Base-by-base conservation (phyloP, 1,140 invertebrate genomes). In the Coelopa frigida region DNA sequence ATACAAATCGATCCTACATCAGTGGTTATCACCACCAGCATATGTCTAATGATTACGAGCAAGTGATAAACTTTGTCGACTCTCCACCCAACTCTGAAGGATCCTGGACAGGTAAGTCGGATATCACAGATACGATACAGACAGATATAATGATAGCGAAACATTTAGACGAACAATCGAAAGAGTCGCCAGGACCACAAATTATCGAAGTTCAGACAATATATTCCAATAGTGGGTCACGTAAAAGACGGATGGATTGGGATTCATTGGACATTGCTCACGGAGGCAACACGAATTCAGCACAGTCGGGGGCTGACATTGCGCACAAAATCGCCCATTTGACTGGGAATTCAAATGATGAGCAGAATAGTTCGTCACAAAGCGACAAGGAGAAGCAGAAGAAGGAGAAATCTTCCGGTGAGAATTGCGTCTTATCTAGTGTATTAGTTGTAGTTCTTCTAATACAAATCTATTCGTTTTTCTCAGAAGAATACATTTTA, bases 191-290 rank as follows among this genome's bases (percentile, higher is more conserved):
- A 38, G 64, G 64, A 55, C 65, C 65, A 20, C 62, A 63, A 45
- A 68, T 68, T 15, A 68, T 68, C 31, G 64, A 68, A 61, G 64
- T 68, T 31, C 58, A 67, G 36, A 68, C 64, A 44, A 68, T 68
- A 55, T 68, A 65, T 42, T 55, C 66, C 37, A 55, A 55, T 27
- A 56, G 57, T 52, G 60, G 59, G 33, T 59, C 65, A 46, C 64
- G 65, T 55, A 68, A 68, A 58, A 68, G 65, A 63, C 65, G 65
- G 66, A 68, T 68, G 65, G 65, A 68, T 68, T 68, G 65, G 65
- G 62, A 68, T 50, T 59, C 65, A 44, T 57, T 68, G 51, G 65
- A 68, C 50, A 64, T 68, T 32, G 62, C 53, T 55, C 59, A 65
- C 61, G 65, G 59, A 56, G 64, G 32, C 46, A 41, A 55, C 50